These are phyloP conservation scores for Endotricha flammealis DNA, from an alignment of 2,888 invertebrate species.

Conservation along the genomic window DNA sequence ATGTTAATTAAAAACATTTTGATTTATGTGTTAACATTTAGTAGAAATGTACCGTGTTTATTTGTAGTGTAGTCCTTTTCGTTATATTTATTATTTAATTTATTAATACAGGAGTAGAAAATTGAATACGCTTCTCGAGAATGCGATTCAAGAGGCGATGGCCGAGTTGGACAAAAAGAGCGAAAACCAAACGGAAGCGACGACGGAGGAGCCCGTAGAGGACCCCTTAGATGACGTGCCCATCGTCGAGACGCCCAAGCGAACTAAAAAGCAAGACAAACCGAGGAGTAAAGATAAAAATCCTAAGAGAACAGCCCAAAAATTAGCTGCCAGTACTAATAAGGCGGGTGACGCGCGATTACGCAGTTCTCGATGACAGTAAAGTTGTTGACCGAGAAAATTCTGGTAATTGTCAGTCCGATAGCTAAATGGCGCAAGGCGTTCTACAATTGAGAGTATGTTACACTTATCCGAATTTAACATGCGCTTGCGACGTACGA, in stretches of 20 bases:
- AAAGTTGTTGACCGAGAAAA: background rate
- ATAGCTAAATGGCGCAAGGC: too few species aligned
- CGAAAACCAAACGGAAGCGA: constrained; percentile 29
- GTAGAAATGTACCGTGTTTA: too few species aligned
- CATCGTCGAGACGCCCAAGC: constrained; percentile 39
- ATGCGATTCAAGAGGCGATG: constrained; percentile 96
- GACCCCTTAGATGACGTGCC: constrained; percentile 17
- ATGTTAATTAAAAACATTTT: too few species aligned
- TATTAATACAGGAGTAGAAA: constrained; percentile 88
- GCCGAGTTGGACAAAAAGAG: constrained; percentile 88
- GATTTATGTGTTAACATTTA: too few species aligned
- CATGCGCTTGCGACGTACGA: too few species aligned
- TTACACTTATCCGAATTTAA: too few species aligned
- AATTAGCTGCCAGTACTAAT: constrained; percentile 36
- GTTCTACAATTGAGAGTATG: too few species aligned
- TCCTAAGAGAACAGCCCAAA: constrained; percentile 39
- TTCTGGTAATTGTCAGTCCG: too few species aligned
- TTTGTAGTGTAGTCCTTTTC: too few species aligned
- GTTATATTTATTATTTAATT: constrained; percentile 18
- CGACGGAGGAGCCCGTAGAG: constrained; percentile 10
- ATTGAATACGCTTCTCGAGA: constrained; percentile 92
- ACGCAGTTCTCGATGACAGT: constrained; percentile 71
- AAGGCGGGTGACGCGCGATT: constrained; percentile 59
- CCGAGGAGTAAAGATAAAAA: constrained; percentile 40
- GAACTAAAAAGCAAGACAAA: constrained; percentile 43